Base-by-base conservation (phyloP, 2,888 invertebrate species). In the Trachelus tabidus region DNA sequence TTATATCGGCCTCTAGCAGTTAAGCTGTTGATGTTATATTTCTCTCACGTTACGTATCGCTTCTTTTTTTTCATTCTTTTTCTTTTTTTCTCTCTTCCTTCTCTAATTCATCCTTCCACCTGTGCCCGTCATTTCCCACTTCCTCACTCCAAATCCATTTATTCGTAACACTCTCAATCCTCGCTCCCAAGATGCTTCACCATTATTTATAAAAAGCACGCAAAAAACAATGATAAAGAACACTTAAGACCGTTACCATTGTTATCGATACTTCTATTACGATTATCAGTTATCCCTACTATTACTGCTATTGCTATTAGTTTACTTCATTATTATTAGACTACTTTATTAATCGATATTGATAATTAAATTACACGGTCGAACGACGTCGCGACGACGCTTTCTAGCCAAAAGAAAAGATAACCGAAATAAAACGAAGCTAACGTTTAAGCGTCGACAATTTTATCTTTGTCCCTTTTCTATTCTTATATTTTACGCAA, bases 1-100 rank as follows among this genome's bases (percentile, higher is more conserved):
- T 90, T 91, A 87, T 90, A 90, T 87, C 79, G 79, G 82, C 84
- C 83, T 81, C 84, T 89, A 90, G 88, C 84, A 84, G 81, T 88
- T 90, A 91, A 91, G 89, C 90, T 91, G 91, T 91, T 91, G 89
- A 90, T 90, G 90, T 91, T 91, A 90, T 89, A 86, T 88, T 90
- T 87, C 88, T 88, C 87, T 89, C 89, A 87, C 86, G 84, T 88
- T 86, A 86, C 84, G 86, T 87, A 88, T 81, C 85, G 75, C 79
- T 79, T 83, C 77, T 77, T 77, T 79, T 82, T 83, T 56, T 73
- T 76, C 73, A 34, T 79, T 73, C 73, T 35, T 82, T 80, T 78
- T 31, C 37, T 71, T 77, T 78, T 79, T 68, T 69, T 68, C 73
- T 71, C n/a, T 73, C 37, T 75, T 35, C 69, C 40, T 40, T 35